Evolutionary conservation across 2,888 invertebrate genomes (phyloP), one percentile per base, ranked within the genome.

Genomic region (Agapetus fuscipes): DNA sequence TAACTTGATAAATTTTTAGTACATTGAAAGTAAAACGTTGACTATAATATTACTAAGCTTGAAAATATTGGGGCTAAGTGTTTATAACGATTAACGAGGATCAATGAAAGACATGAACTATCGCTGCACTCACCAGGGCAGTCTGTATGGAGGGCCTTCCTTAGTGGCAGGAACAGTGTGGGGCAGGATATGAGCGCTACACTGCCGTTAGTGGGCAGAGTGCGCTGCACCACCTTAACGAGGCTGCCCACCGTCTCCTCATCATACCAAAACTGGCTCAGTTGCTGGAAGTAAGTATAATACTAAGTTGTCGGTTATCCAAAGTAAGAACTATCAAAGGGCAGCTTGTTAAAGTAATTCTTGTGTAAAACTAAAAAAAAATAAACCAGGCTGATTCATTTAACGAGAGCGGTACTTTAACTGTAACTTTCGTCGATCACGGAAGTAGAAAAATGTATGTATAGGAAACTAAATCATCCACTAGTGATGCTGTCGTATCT

Each of bases 231-330:
- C 41, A 84, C 80, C 50, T 72, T 68, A 1, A 82, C 80, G n/a
- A 96, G 61, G 1, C 60, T 60, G 17, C 74, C 65, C 28, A 87
- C 80, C 0, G 96, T 96, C 3, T 69, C 59, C 27, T 86, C 80
- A 54, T 85, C 80, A 56, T 97, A 97, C 96, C 96, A 97, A 67
- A 97, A 96, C 63, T 96, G 96, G 56, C 94, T 94, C 27, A 96
- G 65, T 88, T 96, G 91, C 94, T 91, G 60, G 6, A 71, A 66
- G 46, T 38, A 52, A 49, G 43, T 41, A 31, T 28, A 29, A 40
- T 13, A 28, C 30, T 17, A 20, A 9, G 20, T 20, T 6, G 9
- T 4, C 20, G 9, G 9, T 20, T 20, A n/a, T n/a, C n/a, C n/a
- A n/a, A n/a, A n/a, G n/a, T n/a, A n/a, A n/a, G n/a, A n/a, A n/a